Evolutionary conservation across 2,113 vertebrate genomes (phyloP).

Genomic region (Panthera uncia): DNA sequence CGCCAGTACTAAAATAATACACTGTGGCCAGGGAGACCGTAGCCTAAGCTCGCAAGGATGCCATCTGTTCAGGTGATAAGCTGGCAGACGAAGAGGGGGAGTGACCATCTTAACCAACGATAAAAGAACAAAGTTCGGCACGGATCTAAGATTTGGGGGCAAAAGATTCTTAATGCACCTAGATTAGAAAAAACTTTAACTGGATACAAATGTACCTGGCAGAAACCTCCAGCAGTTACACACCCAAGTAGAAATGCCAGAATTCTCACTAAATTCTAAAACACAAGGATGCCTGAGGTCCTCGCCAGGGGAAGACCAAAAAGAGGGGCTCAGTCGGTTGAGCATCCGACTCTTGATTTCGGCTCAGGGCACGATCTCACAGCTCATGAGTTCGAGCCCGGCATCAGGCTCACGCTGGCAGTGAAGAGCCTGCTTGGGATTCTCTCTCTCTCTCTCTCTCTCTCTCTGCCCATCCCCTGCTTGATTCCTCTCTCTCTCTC

Average conservation of each 20-base stretch:
- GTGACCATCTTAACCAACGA: not conserved
- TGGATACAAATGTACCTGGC: not conserved
- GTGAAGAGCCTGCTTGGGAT: too few species aligned
- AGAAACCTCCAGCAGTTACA: not conserved
- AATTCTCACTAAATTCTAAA: not conserved
- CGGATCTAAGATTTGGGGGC: not conserved
- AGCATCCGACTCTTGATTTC: too few species aligned
- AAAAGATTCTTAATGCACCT: not conserved
- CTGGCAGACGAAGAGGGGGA: not conserved
- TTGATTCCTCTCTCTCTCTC: too few species aligned
- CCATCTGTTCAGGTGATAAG: not conserved
- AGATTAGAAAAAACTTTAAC: not conserved
- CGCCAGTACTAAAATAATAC: not conserved
- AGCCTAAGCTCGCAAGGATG: not conserved
- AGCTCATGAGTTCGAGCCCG: too few species aligned
- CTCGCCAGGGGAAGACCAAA: not conserved
- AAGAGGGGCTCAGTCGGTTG: too few species aligned
- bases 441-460: too few species aligned
- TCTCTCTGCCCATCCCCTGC: too few species aligned
- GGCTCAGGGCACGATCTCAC: too few species aligned
- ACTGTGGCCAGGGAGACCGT: too few species aligned
- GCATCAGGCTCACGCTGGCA: too few species aligned
- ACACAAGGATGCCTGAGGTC: not conserved
- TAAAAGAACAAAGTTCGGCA: not conserved
- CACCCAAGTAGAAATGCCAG: not conserved